Conservation (phyloP, 1,140 invertebrate species). For the Pseudomyrmex pallidus region DNA sequence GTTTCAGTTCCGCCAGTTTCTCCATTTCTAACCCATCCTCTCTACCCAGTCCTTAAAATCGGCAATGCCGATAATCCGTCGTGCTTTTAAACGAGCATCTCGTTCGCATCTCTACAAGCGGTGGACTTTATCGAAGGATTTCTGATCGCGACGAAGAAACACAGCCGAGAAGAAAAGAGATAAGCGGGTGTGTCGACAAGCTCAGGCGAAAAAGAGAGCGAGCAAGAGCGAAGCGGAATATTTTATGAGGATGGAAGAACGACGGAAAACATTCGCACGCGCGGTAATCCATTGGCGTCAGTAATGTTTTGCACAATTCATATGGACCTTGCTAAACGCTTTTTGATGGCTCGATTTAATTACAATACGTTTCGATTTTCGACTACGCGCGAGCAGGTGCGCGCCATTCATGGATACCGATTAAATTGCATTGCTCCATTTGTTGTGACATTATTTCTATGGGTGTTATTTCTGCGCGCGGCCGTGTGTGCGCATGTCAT, state of each 20-base stretch:
- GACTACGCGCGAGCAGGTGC: slow-evolving; percentile 8
- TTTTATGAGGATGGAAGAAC: slow-evolving; percentile 49
- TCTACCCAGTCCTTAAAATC: slow-evolving; percentile 44
- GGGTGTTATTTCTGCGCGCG: slow-evolving; percentile 1
- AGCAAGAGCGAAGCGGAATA: slow-evolving; percentile 34
- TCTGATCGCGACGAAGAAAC: slow-evolving; percentile 38
- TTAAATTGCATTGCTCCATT: slow-evolving; percentile 29
- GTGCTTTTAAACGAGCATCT: slow-evolving; percentile 54
- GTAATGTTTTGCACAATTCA: slow-evolving; percentile 59
- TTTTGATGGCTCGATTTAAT: slow-evolving; percentile 58
- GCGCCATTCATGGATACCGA: slow-evolving; percentile 20
- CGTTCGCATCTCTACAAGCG: slow-evolving; percentile 23
- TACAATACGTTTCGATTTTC: slow-evolving; percentile 54
- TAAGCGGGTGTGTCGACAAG: background rate
- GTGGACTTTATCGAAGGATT: slow-evolving; percentile 44
- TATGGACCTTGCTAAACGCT: slow-evolving; percentile 34
- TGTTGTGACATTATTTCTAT: slow-evolving; percentile 32
- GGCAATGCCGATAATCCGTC: slow-evolving; percentile 50
- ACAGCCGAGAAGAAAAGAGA: slow-evolving; percentile 10
- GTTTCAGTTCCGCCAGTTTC: slow-evolving; percentile 49
- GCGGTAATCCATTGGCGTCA: slow-evolving; percentile 44
- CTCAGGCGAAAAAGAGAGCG: background rate
- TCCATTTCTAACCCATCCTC: slow-evolving; percentile 35
- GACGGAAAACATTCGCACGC: slow-evolving; percentile 42
- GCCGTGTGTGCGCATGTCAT: too few relatives aligned